Conservation (phyloP, 2,113 vertebrate genomes). For the Cottus gobio region DNA sequence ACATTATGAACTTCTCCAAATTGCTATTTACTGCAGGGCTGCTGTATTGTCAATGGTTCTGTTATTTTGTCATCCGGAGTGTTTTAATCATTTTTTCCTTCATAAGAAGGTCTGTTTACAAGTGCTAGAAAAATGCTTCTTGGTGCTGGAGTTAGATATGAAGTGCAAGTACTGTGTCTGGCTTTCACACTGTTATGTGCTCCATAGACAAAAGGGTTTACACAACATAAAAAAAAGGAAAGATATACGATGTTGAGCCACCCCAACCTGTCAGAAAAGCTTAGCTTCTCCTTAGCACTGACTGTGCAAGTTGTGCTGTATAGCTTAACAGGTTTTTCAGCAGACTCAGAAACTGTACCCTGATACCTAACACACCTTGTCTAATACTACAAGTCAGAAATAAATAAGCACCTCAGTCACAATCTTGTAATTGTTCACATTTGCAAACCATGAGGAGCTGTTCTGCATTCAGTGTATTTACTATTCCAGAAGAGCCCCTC, state of each 20-base stretch:
- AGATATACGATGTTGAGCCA: neutral
- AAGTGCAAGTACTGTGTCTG: neutral
- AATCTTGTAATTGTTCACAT: slow-evolving; percentile 21
- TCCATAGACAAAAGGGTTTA: neutral
- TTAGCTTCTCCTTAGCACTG: neutral
- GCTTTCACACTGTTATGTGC: neutral
- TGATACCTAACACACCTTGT: neutral
- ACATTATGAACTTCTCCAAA: slow-evolving; percentile 44
- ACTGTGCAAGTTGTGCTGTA: neutral
- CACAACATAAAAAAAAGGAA: neutral
- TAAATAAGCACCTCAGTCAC: neutral
- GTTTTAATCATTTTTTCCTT: slow-evolving; percentile 28
- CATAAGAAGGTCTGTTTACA: slow-evolving; percentile 20
- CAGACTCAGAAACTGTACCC: neutral
- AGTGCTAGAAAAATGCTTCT: slow-evolving; percentile 4
- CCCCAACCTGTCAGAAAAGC: neutral
- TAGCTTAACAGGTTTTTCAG: neutral
- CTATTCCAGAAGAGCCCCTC: slow-evolving; percentile 17
- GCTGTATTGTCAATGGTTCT: slow-evolving; percentile 15
- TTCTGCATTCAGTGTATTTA: slow-evolving; percentile 25
- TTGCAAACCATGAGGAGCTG: slow-evolving; percentile 4
- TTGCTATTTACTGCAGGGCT: slow-evolving; percentile 46
- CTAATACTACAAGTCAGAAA: neutral
- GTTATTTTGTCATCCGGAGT: slow-evolving; percentile 19
- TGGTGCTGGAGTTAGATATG: neutral